Conservation (phyloP, 2,888 invertebrate species). For the Branchipolynoe longqiensis region DNA sequence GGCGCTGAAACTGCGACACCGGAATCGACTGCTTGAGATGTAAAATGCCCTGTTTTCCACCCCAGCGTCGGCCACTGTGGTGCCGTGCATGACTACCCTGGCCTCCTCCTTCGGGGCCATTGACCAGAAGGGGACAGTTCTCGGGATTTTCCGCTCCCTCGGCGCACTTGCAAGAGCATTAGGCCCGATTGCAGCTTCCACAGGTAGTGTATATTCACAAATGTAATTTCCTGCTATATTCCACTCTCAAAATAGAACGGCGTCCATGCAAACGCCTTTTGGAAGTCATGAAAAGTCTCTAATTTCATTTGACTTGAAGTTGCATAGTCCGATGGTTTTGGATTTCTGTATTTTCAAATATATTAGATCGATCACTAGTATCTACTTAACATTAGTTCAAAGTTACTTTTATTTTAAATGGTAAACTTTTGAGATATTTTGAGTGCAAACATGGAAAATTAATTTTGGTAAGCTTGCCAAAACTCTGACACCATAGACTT, state of each 20-base stretch:
- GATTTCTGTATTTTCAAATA: too few species aligned
- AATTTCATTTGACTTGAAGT: not conserved
- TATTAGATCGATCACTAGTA: too few species aligned
- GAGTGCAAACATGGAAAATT: too few species aligned
- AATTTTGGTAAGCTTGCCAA: too few species aligned
- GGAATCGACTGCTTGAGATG: too few species aligned
- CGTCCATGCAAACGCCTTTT: conserved; percentile 30
- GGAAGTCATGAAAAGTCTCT: not conserved
- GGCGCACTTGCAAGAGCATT: conserved; percentile 96
- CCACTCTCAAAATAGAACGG: not conserved
- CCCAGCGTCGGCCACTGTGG: conserved; percentile 88
- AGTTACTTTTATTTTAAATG: too few species aligned
- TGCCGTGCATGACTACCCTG: conserved; percentile 95
- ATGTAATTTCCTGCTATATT: too few species aligned
- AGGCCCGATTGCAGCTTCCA: conserved; percentile 93
- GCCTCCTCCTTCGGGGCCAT: conserved; percentile 90
- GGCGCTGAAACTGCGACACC: too few species aligned
- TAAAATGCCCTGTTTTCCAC: too few species aligned
- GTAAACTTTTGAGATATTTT: too few species aligned
- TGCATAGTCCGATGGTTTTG: not conserved
- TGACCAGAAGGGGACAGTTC: conserved; percentile 93
- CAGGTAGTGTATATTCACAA: conserved; percentile 84
- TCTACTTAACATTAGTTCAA: too few species aligned
- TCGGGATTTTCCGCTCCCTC: conserved; percentile 96
- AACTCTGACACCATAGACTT: too few species aligned